Conservation (phyloP, 2,797 vertebrate genomes). For the Acomys russatus region DNA sequence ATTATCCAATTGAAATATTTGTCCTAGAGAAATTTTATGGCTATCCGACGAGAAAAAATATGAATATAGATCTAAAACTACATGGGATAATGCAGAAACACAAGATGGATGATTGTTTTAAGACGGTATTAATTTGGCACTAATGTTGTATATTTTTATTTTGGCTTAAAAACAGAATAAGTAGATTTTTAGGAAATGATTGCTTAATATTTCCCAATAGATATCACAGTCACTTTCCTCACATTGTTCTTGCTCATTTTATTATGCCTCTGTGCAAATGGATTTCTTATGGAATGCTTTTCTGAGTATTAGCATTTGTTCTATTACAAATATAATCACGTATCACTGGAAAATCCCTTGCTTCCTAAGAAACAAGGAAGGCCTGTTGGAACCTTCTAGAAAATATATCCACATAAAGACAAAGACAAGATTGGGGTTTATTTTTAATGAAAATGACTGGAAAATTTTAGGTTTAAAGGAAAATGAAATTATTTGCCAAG, state of each 20-base stretch:
- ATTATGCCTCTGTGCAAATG: conserved; percentile 14
- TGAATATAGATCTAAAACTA: not conserved
- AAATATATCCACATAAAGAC: not conserved
- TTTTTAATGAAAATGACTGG: conserved; percentile 60
- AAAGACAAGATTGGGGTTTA: conserved; percentile 41
- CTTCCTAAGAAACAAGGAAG: conserved; percentile 44
- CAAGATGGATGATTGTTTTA: not conserved
- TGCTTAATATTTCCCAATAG: conserved; percentile 18
- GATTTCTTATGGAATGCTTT: conserved; percentile 14
- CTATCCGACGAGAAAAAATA: conserved; percentile 56
- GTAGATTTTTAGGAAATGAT: conserved; percentile 21
- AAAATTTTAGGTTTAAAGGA: conserved; percentile 58
- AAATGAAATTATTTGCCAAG: conserved; percentile 58
- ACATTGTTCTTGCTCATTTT: conserved; percentile 52
- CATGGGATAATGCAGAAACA: not conserved
- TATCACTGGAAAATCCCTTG: not conserved
- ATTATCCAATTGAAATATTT: conserved; percentile 3
- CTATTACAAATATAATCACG: conserved; percentile 39
- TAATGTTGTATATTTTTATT: not conserved
- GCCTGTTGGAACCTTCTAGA: not conserved
- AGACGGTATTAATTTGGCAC: conserved; percentile 30
- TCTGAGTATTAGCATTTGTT: conserved; percentile 28
- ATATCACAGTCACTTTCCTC: not conserved
- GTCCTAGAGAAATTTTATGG: conserved; percentile 33
- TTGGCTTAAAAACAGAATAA: conserved; percentile 41